A percentile compares a stretch with the other conserved stretches of the same genome.
phyloP scores from a whole-genome alignment of 2,888 invertebrate genomes.

The Elgonia sp. region DNA sequence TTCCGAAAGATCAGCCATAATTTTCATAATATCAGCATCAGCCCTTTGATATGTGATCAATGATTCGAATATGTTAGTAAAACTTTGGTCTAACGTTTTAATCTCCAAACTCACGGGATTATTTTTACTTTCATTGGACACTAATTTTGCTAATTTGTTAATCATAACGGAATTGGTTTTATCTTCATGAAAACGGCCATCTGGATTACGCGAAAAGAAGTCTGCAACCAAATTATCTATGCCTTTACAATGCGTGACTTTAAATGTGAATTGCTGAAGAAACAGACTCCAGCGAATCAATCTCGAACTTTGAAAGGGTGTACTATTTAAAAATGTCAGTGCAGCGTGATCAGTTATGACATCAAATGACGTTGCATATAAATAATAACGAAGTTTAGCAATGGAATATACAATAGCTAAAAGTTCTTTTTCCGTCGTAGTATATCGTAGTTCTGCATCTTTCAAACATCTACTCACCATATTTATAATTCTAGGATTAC shows the following conservation, averaged over 20 bases:
- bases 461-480: slow-evolving; percentile 76
- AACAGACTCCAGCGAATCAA: slow-evolving; percentile 22
- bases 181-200: slow-evolving; percentile 47
- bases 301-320: slow-evolving; percentile 15
- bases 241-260: slow-evolving; percentile 65
- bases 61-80: no score
- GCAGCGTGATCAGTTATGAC: slow-evolving; percentile 26
- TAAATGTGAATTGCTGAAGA: slow-evolving; percentile 78
- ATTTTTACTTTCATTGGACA: no score
- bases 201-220: slow-evolving; percentile 78
- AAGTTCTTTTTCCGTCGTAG: slow-evolving; percentile 26
- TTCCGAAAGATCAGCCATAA: no score
- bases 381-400: slow-evolving; percentile 17
- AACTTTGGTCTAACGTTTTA: no score
- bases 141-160: neutral
- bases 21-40: no score
- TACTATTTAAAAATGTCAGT: slow-evolving; percentile 12
- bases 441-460: slow-evolving; percentile 30
- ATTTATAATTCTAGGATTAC: slow-evolving; percentile 23
- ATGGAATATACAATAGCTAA: slow-evolving; percentile 30
- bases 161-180: neutral
- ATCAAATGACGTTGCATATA: slow-evolving; percentile 8
- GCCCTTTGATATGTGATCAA: no score
- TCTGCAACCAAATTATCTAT: slow-evolving; percentile 79
- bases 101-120: no score